Conservation (phyloP, 2,797 vertebrate genomes). For the Odontamblyopus lacepedii region DNA sequence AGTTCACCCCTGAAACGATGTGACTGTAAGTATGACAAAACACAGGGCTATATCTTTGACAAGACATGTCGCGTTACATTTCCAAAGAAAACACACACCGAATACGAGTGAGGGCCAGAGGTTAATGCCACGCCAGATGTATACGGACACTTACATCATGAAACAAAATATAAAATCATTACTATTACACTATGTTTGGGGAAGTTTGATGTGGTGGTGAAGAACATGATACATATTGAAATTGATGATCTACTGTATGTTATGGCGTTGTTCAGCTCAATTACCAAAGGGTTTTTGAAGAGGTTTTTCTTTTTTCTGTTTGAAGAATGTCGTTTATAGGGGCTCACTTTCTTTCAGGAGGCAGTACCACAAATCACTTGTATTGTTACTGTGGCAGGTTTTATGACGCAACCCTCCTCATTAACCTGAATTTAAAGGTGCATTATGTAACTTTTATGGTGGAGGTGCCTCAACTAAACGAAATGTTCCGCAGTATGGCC, state of each 20-base stretch:
- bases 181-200: background rate
- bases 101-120: conserved; percentile 26
- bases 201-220: background rate
- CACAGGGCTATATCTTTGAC: conserved; percentile 42
- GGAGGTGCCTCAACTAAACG: too few relatives aligned
- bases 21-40: conserved; percentile 55
- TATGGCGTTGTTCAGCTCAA: background rate
- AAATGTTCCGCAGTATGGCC: background rate
- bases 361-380: background rate
- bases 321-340: background rate
- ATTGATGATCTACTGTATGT: background rate
- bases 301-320: background rate
- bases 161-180: conserved; percentile 5
- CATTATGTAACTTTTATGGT: background rate
- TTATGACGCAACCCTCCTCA: background rate
- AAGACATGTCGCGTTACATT: conserved; percentile 42
- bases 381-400: background rate
- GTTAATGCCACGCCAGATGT: conserved; percentile 33
- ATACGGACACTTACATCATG: conserved; percentile 8
- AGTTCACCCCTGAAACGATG: conserved; percentile 39
- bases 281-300: conserved; percentile 1
- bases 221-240: background rate
- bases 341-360: background rate
- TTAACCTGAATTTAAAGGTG: background rate
- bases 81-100: conserved; percentile 28